Conservation (phyloP, 2,113 vertebrate genomes). For the Pleuronectes platessa region DNA sequence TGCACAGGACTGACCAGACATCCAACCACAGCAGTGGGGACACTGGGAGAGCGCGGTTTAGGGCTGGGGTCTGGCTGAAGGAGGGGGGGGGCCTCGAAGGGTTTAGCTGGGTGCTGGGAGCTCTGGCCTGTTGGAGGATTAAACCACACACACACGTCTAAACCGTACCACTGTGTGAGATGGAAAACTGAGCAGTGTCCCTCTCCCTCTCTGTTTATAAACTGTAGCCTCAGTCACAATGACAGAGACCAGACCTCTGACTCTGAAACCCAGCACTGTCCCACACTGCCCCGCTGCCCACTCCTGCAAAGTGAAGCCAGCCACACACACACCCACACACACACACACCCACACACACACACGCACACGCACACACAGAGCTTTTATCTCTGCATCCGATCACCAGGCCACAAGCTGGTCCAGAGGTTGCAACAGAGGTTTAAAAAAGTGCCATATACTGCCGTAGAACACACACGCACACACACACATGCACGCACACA, state of each 20-base stretch:
- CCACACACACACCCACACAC: conserved; percentile 9
- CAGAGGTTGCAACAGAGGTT: conserved; percentile 42
- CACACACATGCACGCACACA: conserved; percentile 26
- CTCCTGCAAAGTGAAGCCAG: conserved; percentile 1
- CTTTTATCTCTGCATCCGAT: conserved; percentile 53
- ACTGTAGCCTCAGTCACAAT: conserved; percentile 59
- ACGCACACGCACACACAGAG: conserved; percentile 1
- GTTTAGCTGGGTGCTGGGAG: conserved; percentile 45
- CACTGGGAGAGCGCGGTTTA: not conserved
- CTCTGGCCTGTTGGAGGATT: conserved; percentile 42
- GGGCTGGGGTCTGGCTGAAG: not conserved
- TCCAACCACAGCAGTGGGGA: conserved; percentile 34
- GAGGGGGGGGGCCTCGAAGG: conserved; percentile 23
- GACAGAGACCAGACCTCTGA: conserved; percentile 74
- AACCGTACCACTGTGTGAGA: conserved; percentile 41
- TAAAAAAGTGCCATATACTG: conserved; percentile 42
- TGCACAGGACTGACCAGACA: conserved; percentile 33
- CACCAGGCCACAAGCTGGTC: conserved; percentile 31
- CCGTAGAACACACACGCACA: conserved; percentile 15
- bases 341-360: conserved; percentile 13
- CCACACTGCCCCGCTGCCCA: conserved; percentile 24
- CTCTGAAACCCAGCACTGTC: conserved; percentile 47
- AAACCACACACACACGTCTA: conserved; percentile 34
- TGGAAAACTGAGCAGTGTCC: conserved; percentile 53
- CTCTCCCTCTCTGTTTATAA: conserved; percentile 69